Conservation (phyloP, 2,113 vertebrate genomes). For the Epinephelus moara region DNA sequence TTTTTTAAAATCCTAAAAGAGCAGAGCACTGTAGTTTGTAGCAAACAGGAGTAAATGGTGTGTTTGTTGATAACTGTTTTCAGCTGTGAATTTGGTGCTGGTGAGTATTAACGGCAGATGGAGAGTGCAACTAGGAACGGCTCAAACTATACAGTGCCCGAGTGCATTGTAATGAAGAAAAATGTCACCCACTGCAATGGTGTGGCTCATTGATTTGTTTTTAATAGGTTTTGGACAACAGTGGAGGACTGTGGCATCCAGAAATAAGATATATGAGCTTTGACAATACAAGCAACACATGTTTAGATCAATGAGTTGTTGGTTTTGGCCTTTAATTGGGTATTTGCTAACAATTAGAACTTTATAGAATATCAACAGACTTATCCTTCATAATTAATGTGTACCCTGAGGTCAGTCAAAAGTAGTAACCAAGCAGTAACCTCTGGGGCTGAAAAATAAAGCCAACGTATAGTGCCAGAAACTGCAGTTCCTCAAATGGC, state of each 20-base stretch:
- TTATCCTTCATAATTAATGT: too few species aligned
- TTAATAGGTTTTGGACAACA: background rate
- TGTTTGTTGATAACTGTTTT: background rate
- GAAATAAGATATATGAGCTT: background rate
- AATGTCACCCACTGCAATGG: background rate
- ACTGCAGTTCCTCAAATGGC: too few species aligned
- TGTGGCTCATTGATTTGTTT: background rate
- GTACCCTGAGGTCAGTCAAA: background rate
- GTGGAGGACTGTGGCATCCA: background rate
- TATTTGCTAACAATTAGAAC: background rate
- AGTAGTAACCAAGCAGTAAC: too few species aligned
- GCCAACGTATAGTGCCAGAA: too few species aligned
- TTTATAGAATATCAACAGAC: background rate
- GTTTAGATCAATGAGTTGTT: background rate
- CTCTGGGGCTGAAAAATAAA: too few species aligned
- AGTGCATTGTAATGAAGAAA: slow-evolving; percentile 1
- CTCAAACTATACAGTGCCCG: background rate
- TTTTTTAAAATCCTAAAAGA: background rate
- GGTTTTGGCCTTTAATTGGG: background rate
- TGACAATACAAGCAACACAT: background rate
- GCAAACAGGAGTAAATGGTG: background rate
- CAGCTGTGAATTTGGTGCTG: background rate
- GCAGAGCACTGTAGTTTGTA: background rate
- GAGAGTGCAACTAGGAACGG: background rate
- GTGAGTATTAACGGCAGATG: background rate